Conservation (phyloP, 2,797 vertebrate genomes). For the Phrynocephalus guinanensis region DNA sequence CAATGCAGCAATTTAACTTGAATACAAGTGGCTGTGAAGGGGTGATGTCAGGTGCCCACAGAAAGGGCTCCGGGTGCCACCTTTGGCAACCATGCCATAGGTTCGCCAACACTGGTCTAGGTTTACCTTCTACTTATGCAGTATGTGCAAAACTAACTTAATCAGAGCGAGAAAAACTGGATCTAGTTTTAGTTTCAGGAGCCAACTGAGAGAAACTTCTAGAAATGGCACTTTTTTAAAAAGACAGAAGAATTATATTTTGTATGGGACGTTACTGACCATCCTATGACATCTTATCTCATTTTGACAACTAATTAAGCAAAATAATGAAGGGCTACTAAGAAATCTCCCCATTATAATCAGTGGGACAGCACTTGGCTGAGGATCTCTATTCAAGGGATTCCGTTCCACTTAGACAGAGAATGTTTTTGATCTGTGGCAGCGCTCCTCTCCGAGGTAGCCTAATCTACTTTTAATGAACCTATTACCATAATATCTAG, state of each 20-base stretch:
- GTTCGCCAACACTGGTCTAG: no score
- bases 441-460: neutral
- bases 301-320: neutral
- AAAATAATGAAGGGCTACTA: neutral
- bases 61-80: no score
- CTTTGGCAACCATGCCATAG: no score
- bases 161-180: neutral
- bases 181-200: neutral
- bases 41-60: no score
- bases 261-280: neutral
- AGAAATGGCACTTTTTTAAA: neutral
- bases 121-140: neutral
- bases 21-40: no score
- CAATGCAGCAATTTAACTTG: no score
- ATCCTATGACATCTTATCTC: neutral
- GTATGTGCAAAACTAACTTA: neutral
- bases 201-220: neutral
- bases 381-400: neutral
- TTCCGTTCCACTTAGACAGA: neutral
- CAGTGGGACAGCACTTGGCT: neutral
- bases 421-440: neutral
- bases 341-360: neutral
- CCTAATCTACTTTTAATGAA: slow-evolving; percentile 32
- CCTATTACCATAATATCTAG: slow-evolving; percentile 14
- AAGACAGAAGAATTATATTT: neutral